phyloP scores from a whole-genome alignment of 2,888 invertebrate species.

The Thera britannica region DNA sequence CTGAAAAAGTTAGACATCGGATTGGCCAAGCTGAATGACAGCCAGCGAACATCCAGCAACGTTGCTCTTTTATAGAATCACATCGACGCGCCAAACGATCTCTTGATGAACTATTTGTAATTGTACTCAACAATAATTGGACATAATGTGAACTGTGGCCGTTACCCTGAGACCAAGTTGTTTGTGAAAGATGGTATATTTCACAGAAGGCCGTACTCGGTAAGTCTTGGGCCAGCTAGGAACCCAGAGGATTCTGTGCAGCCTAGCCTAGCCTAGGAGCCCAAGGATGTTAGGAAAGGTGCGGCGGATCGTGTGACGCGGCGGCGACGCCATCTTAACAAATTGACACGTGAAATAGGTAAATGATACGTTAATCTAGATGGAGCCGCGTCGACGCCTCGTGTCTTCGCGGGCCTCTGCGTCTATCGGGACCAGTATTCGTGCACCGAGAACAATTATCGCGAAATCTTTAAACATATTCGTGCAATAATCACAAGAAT shows the following conservation, averaged over 20 bases:
- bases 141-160: not conserved
- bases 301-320: not conserved
- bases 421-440: conserved; percentile 11
- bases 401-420: conserved; percentile 3
- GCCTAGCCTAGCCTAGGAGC: too few species aligned
- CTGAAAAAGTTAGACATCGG: not conserved
- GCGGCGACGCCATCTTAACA: conserved; percentile 53
- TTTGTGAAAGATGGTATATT: not conserved
- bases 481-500: not conserved
- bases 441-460: not conserved
- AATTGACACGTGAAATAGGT: conserved; percentile 73
- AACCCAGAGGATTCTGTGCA: not conserved
- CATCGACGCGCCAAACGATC: not conserved
- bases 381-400: conserved; percentile 61
- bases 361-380: conserved; percentile 73
- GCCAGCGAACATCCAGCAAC: not conserved
- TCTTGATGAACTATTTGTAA: not conserved
- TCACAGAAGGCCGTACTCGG: not conserved
- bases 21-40: not conserved
- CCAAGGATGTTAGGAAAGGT: not conserved
- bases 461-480: not conserved
- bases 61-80: not conserved
- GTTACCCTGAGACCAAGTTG: not conserved
- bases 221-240: not conserved
- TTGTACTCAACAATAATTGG: not conserved